These are phyloP conservation scores for Epinephelus lanceolatus DNA, from an alignment of 2,113 vertebrate species.

Conservation along the genomic window DNA sequence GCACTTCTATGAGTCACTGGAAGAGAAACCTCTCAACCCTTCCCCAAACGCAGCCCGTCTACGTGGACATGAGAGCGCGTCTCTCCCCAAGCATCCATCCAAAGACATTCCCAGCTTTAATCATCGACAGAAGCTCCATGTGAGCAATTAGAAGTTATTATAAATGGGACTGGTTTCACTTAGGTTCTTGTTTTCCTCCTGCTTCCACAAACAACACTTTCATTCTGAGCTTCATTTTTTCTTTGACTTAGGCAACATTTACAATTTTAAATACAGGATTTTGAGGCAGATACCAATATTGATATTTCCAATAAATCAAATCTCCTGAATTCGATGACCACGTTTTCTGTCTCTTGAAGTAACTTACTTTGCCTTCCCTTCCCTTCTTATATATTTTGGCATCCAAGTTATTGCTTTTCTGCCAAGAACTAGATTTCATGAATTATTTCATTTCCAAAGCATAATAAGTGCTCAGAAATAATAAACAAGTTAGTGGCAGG, in stretches of 20 bases:
- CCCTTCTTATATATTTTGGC: background rate
- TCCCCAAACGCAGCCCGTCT: background rate
- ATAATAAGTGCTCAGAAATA: constrained; percentile 23
- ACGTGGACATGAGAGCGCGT: background rate
- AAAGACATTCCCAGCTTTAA: constrained; percentile 33
- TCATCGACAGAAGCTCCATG: background rate
- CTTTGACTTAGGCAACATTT: background rate
- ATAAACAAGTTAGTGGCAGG: constrained; percentile 9
- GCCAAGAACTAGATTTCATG: constrained; percentile 18
- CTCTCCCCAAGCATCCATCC: constrained; percentile 17
- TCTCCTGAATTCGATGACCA: no score
- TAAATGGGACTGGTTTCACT: background rate
- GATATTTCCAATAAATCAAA: no score
- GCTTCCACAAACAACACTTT: background rate
- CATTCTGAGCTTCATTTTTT: background rate
- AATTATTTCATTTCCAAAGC: constrained; percentile 18
- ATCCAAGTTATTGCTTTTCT: background rate
- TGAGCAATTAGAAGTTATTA: constrained; percentile 19
- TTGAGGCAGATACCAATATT: background rate
- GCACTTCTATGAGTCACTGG: constrained; percentile 40
- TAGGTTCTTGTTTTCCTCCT: background rate
- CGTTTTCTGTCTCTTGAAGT: no score
- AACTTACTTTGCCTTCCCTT: background rate
- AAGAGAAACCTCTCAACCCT: constrained; percentile 8
- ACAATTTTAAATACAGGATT: background rate